These are phyloP conservation scores for Platygyra sinensis DNA, from an alignment of 64 coral and sea anemone species.

Conservation along the genomic window DNA sequence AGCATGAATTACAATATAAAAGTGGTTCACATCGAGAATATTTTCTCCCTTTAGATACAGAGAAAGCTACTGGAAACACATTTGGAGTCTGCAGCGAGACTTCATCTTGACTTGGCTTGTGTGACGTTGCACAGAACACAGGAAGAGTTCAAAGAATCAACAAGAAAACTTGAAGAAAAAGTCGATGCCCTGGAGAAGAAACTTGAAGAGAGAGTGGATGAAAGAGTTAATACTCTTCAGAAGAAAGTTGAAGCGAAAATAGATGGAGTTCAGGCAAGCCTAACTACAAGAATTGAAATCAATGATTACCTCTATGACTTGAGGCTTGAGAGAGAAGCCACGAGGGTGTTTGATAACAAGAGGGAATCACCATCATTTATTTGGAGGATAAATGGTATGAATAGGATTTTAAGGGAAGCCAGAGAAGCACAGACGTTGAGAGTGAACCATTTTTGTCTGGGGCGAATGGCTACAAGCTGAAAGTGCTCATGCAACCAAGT, in stretches of 20 bases:
- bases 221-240: background rate
- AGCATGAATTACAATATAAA: background rate
- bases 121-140: background rate
- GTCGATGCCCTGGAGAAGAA: background rate
- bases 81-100: background rate
- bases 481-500: background rate
- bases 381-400: background rate
- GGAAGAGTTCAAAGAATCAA: background rate
- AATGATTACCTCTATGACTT: background rate
- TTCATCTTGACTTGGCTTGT: constrained; percentile 19
- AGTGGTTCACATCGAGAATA: no score
- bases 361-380: background rate
- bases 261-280: background rate
- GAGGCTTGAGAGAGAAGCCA: background rate
- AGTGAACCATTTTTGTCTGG: background rate
- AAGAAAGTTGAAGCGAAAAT: background rate
- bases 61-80: background rate
- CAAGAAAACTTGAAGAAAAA: background rate
- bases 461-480: constrained; percentile 2
- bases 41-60: background rate
- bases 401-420: background rate
- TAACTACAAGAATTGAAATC: background rate
- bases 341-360: background rate
- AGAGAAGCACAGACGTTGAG: background rate
- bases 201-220: background rate